These are phyloP conservation scores for Aphyosemion australe DNA, from an alignment of 2,113 vertebrate species.

Conservation along the genomic window DNA sequence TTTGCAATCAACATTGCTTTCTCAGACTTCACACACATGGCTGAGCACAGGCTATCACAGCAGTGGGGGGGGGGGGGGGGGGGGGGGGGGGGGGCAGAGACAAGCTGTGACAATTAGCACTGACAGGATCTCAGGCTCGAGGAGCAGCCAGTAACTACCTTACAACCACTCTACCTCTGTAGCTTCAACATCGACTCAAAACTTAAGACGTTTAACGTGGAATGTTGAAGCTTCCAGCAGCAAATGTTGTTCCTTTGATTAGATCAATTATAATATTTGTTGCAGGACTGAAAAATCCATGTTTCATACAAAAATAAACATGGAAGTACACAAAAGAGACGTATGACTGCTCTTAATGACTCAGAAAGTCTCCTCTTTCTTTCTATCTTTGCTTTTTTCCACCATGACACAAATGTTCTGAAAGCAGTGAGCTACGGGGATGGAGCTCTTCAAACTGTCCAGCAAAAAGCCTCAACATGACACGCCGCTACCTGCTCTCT, in stretches of 20 bases:
- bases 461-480: constrained; percentile 37
- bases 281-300: not conserved
- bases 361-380: not conserved
- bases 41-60: constrained; percentile 42
- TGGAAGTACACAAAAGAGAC: constrained; percentile 18
- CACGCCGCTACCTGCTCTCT: constrained; percentile 46
- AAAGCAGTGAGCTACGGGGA: constrained; percentile 1
- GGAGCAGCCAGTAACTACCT: constrained; percentile 21
- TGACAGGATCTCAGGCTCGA: constrained; percentile 12
- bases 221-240: constrained; percentile 1
- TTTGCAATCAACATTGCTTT: constrained; percentile 58
- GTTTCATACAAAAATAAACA: constrained; percentile 1
- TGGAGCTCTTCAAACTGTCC: constrained; percentile 40
- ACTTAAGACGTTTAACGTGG: constrained; percentile 10
- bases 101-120: constrained; percentile 36
- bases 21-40: constrained; percentile 52
- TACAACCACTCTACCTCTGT: constrained; percentile 5
- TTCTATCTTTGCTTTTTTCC: not conserved
- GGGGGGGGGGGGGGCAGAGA: constrained; percentile 26
- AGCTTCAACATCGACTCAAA: not conserved
- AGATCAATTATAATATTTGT: not conserved
- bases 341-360: constrained; percentile 3
- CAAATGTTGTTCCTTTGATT: not conserved
- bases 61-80: constrained; percentile 20
- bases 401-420: constrained; percentile 24